Conservation (phyloP, 1,140 invertebrate species). For the Lepidostoma basale region DNA sequence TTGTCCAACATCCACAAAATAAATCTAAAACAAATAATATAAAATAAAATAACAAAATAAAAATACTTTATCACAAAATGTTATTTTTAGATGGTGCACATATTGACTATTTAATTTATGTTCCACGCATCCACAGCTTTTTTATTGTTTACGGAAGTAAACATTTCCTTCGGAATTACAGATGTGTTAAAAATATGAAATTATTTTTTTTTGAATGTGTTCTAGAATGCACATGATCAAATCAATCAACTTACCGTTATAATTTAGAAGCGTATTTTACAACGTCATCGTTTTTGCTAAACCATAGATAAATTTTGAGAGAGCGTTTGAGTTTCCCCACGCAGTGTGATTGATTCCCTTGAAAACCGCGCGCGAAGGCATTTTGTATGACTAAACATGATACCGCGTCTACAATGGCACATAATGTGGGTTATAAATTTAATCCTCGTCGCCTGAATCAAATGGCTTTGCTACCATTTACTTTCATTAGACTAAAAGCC, state of each 20-base stretch:
- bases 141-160: no score
- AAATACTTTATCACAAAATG: no score
- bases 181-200: no score
- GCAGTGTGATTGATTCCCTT: background rate
- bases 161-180: no score
- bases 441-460: constrained; percentile 39
- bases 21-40: no score
- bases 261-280: background rate
- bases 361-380: background rate
- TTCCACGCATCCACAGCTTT: no score
- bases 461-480: constrained; percentile 42
- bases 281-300: background rate
- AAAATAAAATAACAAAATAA: no score
- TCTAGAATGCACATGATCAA: background rate
- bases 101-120: no score
- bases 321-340: background rate
- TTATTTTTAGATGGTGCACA: no score
- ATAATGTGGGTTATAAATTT: constrained; percentile 43
- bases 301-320: no score
- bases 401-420: constrained; percentile 20
- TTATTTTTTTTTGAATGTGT: no score
- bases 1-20: no score
- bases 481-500: constrained; percentile 45
- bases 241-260: background rate
- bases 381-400: background rate